phyloP scores from a whole-genome alignment of 2,888 invertebrate genomes.

The Odontothrips loti region DNA sequence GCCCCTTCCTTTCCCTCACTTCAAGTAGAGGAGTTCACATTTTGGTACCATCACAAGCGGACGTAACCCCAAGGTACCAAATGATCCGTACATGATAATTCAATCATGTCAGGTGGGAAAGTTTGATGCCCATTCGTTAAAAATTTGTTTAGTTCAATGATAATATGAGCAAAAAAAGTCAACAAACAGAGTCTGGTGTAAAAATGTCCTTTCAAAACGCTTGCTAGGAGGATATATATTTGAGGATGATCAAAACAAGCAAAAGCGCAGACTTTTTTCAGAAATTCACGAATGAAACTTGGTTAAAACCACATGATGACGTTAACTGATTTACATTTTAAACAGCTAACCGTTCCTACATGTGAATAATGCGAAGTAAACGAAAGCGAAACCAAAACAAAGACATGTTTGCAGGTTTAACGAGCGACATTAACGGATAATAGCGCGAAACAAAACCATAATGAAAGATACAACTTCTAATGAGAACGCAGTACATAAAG shows the following conservation, averaged over 20 bases:
- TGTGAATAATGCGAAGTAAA: not conserved
- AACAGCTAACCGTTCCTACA: not conserved
- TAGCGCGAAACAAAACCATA: not conserved
- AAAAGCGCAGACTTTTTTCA: not conserved
- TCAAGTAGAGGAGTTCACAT: not conserved
- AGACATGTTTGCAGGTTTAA: not conserved
- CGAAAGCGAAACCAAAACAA: not conserved
- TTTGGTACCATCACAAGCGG: not conserved
- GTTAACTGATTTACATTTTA: not conserved
- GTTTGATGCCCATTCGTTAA: not conserved
- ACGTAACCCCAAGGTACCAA: not conserved
- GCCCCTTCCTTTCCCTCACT: not conserved
- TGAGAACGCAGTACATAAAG: not conserved
- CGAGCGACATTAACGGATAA: not conserved
- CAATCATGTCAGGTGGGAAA: not conserved
- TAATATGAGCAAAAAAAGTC: not conserved
- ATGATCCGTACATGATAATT: no score
- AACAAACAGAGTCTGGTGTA: not conserved
- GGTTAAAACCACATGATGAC: not conserved
- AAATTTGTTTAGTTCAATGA: not conserved
- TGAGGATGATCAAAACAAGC: not conserved
- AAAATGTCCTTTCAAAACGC: not conserved
- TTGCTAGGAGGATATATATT: not conserved
- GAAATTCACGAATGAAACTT: not conserved
- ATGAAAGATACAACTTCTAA: not conserved